Evolutionary conservation across 2,797 vertebrate species (phyloP).

Genomic region (Parauchenoglanis punctatus): DNA sequence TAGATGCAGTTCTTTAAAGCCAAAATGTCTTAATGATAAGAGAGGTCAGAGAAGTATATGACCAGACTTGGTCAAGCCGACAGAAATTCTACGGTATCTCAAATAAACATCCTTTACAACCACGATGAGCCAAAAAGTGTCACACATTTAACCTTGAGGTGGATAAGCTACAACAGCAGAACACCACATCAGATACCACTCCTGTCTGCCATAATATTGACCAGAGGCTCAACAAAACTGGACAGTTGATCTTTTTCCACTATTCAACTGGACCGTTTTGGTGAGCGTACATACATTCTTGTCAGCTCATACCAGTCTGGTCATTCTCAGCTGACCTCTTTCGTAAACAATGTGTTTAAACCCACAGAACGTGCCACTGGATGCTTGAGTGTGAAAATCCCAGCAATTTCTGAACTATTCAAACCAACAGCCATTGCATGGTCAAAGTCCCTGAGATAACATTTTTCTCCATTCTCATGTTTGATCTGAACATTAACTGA

Average conservation of each 20-base stretch:
- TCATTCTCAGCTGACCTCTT: background rate
- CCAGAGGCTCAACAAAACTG: background rate
- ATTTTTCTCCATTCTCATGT: background rate
- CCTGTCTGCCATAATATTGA: background rate
- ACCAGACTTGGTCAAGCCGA: background rate
- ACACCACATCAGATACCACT: background rate
- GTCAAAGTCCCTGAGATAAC: background rate
- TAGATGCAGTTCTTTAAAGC: background rate
- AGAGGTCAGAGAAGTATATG: background rate
- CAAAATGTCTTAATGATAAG: too few species aligned
- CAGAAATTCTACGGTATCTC: background rate
- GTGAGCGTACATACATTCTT: background rate
- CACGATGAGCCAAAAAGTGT: background rate
- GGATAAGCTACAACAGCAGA: background rate
- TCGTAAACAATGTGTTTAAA: background rate
- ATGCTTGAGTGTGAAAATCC: background rate
- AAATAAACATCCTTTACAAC: background rate
- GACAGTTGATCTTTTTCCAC: background rate
- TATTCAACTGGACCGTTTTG: background rate
- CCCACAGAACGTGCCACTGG: background rate
- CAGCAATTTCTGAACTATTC: background rate
- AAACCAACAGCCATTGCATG: background rate
- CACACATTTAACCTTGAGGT: conserved; percentile 2
- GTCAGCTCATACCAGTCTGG: background rate
- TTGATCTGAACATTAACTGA: background rate